These are phyloP conservation scores for Drosophila quinaria DNA, from an alignment of 2,888 invertebrate genomes.

Conservation along the genomic window DNA sequence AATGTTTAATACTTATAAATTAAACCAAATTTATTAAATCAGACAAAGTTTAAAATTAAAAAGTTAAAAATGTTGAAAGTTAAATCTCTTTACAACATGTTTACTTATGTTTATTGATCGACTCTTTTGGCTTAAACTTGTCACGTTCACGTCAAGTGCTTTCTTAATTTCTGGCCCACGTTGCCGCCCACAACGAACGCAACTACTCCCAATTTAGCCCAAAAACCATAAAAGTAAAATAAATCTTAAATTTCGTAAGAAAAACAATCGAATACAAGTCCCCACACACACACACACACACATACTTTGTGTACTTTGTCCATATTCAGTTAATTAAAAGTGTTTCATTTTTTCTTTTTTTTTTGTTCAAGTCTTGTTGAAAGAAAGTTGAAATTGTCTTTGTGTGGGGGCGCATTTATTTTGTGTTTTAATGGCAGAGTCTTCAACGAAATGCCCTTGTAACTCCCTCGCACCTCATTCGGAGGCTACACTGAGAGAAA, in stretches of 20 bases:
- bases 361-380: conserved; percentile 10
- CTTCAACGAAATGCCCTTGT: conserved; percentile 44
- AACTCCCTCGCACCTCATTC: conserved; percentile 37
- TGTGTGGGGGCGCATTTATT: conserved; percentile 28
- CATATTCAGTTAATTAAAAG: conserved; percentile 78
- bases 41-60: no score
- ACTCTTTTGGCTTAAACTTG: conserved; percentile 16
- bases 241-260: conserved; percentile 38
- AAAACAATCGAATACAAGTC: conserved; percentile 28
- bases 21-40: background rate
- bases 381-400: conserved; percentile 68
- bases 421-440: conserved; percentile 28
- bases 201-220: conserved; percentile 18
- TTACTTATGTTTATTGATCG: conserved; percentile 17
- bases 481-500: conserved; percentile 47
- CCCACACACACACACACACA: conserved; percentile 66
- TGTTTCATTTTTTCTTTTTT: conserved; percentile 33
- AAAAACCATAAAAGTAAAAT: conserved; percentile 27
- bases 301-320: conserved; percentile 51
- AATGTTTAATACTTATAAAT: background rate
- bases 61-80: background rate
- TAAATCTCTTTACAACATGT: background rate
- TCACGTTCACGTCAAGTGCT: conserved; percentile 53
- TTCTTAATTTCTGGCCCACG: conserved; percentile 57
- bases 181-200: conserved; percentile 45